These are phyloP conservation scores for Polyploca ridens DNA, from an alignment of 2,888 invertebrate genomes.

Conservation along the genomic window DNA sequence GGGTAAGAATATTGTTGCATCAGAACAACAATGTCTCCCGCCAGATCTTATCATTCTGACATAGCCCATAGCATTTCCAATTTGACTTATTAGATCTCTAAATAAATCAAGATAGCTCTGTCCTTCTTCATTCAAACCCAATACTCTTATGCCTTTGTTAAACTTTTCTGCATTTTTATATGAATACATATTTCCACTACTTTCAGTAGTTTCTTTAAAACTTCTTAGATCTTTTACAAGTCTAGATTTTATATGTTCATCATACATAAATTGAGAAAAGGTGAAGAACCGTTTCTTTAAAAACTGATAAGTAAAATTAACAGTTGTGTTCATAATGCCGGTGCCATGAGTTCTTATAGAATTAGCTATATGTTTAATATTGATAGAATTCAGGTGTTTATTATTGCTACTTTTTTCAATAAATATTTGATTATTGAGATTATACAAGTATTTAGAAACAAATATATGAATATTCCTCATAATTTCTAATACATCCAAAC, in stretches of 20 bases:
- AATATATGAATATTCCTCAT: slow-evolving; percentile 98
- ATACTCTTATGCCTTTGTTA: slow-evolving; percentile 94
- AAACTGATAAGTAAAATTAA: slow-evolving; percentile 97
- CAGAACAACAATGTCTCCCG: slow-evolving; percentile 95
- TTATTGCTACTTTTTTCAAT: slow-evolving; percentile 95
- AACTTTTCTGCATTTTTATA: slow-evolving; percentile 97
- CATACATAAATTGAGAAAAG: slow-evolving; percentile 98
- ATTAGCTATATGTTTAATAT: slow-evolving; percentile 97
- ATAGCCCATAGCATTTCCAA: slow-evolving; percentile 98
- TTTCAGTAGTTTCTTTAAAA: slow-evolving; percentile 89
- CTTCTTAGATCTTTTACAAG: slow-evolving; percentile 94
- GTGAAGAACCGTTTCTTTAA: slow-evolving; percentile 95
- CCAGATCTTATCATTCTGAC: slow-evolving; percentile 97
- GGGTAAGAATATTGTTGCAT: slow-evolving; percentile 95
- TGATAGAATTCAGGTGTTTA: slow-evolving; percentile 97
- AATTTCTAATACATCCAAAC: slow-evolving; percentile 97
- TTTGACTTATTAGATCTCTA: slow-evolving; percentile 95
- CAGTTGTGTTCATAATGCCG: slow-evolving; percentile 98
- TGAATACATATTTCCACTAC: slow-evolving; percentile 89
- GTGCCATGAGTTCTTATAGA: slow-evolving; percentile 98
- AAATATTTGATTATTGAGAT: slow-evolving; percentile 98
- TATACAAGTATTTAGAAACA: slow-evolving; percentile 96
- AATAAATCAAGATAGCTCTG: slow-evolving; percentile 97
- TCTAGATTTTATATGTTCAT: slow-evolving; percentile 98
- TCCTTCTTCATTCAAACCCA: slow-evolving; percentile 93